A percentile compares a stretch with the other conserved stretches of the same genome.
These are phyloP conservation scores for Drosophila malerkotliana DNA, from an alignment of 1,140 invertebrate species.

Conservation along the genomic window DNA sequence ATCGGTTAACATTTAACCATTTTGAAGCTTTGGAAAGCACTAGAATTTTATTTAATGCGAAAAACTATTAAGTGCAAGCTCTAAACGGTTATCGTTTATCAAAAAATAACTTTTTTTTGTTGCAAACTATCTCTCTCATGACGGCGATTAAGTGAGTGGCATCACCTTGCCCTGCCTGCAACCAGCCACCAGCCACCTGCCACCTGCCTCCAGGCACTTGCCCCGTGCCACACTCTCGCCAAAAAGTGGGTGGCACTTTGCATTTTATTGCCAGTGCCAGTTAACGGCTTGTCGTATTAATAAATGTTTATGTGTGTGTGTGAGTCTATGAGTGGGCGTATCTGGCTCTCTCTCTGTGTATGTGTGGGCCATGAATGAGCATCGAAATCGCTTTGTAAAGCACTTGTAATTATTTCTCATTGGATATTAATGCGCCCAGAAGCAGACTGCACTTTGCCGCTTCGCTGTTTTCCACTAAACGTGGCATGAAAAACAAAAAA, in stretches of 20 bases:
- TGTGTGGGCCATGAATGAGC: conserved; percentile 32
- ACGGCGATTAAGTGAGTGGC: conserved; percentile 2
- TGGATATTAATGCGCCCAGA: conserved; percentile 47
- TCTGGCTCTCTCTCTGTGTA: background rate
- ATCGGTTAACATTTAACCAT: background rate
- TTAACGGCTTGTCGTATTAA: conserved; percentile 39
- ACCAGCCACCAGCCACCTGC: background rate
- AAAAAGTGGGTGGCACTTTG: conserved; percentile 7
- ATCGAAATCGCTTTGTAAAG: conserved; percentile 49
- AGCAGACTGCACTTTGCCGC: conserved; percentile 26
- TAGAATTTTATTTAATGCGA: background rate
- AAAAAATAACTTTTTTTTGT: background rate
- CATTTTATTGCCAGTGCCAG: conserved; percentile 40
- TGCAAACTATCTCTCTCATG: background rate
- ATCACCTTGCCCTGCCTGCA: conserved; percentile 2
- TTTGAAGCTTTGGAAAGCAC: background rate
- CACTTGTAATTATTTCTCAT: conserved; percentile 54
- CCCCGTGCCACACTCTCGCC: background rate
- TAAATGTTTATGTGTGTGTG: conserved; percentile 35
- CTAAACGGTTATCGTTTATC: background rate
- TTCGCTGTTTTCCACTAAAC: background rate
- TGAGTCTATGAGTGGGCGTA: background rate
- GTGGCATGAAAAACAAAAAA: conserved; percentile 8
- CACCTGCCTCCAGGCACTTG: background rate
- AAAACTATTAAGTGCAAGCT: background rate